These are phyloP conservation scores for Sclerurus mexicanus DNA, from an alignment of 2,113 vertebrate genomes.

Conservation along the genomic window DNA sequence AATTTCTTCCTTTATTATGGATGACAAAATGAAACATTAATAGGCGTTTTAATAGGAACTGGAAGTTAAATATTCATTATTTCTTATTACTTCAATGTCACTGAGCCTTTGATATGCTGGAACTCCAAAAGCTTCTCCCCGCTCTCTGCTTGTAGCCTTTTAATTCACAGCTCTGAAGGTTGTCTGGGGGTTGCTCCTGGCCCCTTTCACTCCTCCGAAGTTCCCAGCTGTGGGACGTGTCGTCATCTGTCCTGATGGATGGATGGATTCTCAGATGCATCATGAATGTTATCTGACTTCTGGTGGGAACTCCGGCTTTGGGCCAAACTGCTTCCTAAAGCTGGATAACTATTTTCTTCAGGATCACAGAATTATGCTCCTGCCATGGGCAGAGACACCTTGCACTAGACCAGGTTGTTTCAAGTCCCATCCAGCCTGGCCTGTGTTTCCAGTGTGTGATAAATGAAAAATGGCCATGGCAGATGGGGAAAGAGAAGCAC, in stretches of 20 bases:
- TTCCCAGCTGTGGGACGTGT: neutral
- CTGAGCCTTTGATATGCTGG: neutral
- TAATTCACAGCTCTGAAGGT: neutral
- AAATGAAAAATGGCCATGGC: rapidly evolving
- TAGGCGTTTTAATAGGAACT: neutral
- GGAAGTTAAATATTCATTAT: constrained; percentile 53
- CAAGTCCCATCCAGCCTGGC: neutral
- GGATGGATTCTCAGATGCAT: neutral
- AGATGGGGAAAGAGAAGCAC: neutral
- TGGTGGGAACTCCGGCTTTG: neutral
- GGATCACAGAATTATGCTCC: rapidly evolving
- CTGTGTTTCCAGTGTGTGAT: rapidly evolving
- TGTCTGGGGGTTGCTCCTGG: neutral
- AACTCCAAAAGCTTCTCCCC: neutral
- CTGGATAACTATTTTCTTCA: neutral
- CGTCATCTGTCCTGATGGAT: neutral
- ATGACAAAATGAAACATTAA: constrained; percentile 49
- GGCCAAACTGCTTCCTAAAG: neutral
- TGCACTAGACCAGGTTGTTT: neutral
- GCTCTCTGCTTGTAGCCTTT: neutral
- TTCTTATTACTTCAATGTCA: neutral
- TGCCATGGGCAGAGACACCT: neutral
- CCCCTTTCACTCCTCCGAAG: neutral
- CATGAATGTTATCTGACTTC: neutral
- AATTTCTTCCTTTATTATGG: constrained; percentile 9